Evolutionary conservation across 2,797 vertebrate species (phyloP).

Genomic region (Lagorchestes hirsutus): DNA sequence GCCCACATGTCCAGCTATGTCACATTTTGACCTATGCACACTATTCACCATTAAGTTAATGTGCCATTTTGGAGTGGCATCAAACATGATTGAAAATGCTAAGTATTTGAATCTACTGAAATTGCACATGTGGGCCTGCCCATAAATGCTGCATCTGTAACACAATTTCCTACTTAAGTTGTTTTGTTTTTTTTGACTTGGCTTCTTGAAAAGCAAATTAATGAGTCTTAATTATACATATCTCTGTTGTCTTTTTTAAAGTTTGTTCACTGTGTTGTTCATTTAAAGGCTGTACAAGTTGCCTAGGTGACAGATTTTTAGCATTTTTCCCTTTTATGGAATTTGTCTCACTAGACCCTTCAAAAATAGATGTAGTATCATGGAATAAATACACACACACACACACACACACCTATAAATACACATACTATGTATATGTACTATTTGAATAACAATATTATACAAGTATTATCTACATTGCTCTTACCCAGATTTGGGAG

Average conservation of each 20-base stretch:
- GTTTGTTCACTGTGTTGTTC: not conserved
- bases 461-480: not conserved
- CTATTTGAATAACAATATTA: not conserved
- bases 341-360: slow-evolving; percentile 20
- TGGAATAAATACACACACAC: not conserved
- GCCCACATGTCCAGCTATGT: rapidly evolving
- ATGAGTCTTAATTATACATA: not conserved
- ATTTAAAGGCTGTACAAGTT: slow-evolving; percentile 47
- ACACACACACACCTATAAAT: not conserved
- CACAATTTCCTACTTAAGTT: slow-evolving; percentile 27
- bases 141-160: slow-evolving; percentile 6
- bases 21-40: not conserved
- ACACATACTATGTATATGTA: not conserved
- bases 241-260: not conserved
- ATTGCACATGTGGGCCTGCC: not conserved
- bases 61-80: slow-evolving; percentile 25
- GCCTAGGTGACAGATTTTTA: not conserved
- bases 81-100: slow-evolving; percentile 13
- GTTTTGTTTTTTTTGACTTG: not conserved
- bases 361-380: not conserved
- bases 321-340: slow-evolving; percentile 32
- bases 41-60: not conserved
- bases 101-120: slow-evolving; percentile 35
- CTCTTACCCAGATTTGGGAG: not conserved
- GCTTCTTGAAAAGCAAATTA: slow-evolving; percentile 12